Percentiles rank a stretch among this genome's conserved stretches.
Conservation (phyloP, 1,140 invertebrate species). For the Drosophila elegans region DNA sequence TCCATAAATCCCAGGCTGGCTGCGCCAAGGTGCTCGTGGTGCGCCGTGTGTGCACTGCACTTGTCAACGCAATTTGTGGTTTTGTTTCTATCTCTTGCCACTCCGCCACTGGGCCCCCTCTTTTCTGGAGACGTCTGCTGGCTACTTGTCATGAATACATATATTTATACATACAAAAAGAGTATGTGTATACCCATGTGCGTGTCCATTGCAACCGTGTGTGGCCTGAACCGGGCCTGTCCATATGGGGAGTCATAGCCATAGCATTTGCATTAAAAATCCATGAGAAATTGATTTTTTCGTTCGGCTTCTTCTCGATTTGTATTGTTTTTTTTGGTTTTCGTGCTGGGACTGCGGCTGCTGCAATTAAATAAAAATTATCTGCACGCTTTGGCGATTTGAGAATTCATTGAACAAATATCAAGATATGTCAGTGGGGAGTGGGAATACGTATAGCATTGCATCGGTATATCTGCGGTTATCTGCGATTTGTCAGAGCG, state of each 20-base stretch:
- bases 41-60: slow-evolving; percentile 71
- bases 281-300: slow-evolving; percentile 63
- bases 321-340: slow-evolving; percentile 13
- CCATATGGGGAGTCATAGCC: slow-evolving; percentile 49
- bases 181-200: slow-evolving; percentile 4
- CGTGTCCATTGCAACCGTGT: slow-evolving; percentile 26
- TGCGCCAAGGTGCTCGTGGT: slow-evolving; percentile 56
- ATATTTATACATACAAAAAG: background rate
- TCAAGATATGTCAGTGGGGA: slow-evolving; percentile 45
- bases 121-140: slow-evolving; percentile 18
- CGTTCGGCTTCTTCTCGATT: slow-evolving; percentile 18
- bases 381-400: slow-evolving; percentile 78
- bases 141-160: slow-evolving; percentile 63
- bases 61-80: slow-evolving; percentile 73
- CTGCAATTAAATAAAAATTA: slow-evolving; percentile 77
- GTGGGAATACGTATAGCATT: slow-evolving; percentile 25
- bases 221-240: slow-evolving; percentile 45
- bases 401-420: slow-evolving; percentile 78
- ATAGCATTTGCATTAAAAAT: slow-evolving; percentile 75
- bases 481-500: slow-evolving; percentile 35
- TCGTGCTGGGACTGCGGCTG: slow-evolving; percentile 22
- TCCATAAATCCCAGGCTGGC: slow-evolving; percentile 66
- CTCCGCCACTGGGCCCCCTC: background rate
- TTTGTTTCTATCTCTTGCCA: slow-evolving; percentile 40
- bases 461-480: slow-evolving; percentile 23